These are phyloP conservation scores for Luidia sarsii DNA, from an alignment of 53 echinoderm and acorn worm genomes.

Conservation along the genomic window DNA sequence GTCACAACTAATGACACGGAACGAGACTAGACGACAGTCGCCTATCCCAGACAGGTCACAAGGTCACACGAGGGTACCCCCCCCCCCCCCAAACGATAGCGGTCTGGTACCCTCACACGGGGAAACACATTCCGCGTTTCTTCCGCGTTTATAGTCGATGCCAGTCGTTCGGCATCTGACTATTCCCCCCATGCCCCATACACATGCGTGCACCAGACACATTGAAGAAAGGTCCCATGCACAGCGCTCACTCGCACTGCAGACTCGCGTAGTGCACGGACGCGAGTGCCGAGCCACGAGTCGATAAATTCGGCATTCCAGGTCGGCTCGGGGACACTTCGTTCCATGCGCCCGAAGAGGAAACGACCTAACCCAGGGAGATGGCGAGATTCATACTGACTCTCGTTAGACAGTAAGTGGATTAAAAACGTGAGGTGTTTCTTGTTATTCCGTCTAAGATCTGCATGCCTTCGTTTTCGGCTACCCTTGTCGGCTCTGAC, in stretches of 20 bases:
- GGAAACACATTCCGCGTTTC: too few relatives aligned
- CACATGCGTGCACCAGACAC: constrained; percentile 21
- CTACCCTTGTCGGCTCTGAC: too few relatives aligned
- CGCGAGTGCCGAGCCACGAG: background rate
- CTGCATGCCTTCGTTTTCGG: too few relatives aligned
- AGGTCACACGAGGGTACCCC: constrained; percentile 31
- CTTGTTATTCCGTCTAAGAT: background rate
- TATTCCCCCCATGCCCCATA: background rate
- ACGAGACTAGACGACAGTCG: background rate
- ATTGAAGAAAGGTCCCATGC: constrained; percentile 4
- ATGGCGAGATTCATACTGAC: constrained; percentile 60
- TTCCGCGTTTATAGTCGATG: background rate
- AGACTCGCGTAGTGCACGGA: background rate
- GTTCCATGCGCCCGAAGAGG: constrained; percentile 9
- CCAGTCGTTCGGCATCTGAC: background rate
- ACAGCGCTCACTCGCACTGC: background rate
- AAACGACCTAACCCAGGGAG: constrained; percentile 7
- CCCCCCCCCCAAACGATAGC: too few relatives aligned
- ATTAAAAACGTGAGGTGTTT: background rate
- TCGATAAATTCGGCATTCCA: background rate
- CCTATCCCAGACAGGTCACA: constrained; percentile 31
- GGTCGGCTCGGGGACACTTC: constrained; percentile 1
- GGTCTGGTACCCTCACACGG: constrained; percentile 29
- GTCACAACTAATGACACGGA: background rate
- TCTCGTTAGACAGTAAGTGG: constrained; percentile 61